A percentile compares a stretch with the other conserved stretches of the same genome.
phyloP scores from a whole-genome alignment of 1,140 invertebrate species.

The Luehdorfia chinensis region DNA sequence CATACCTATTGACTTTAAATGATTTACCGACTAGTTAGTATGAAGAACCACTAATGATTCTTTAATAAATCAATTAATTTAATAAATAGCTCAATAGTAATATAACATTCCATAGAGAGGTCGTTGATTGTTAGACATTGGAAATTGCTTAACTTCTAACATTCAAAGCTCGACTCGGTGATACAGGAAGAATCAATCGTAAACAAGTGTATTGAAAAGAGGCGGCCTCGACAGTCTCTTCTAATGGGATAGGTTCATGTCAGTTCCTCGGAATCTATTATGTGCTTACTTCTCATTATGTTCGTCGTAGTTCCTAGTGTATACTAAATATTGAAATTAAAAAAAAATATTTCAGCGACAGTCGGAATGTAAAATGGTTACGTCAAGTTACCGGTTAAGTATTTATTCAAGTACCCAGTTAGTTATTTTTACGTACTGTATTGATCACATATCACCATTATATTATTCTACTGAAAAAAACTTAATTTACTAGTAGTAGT shows the following conservation, averaged over 20 bases:
- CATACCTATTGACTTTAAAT: constrained; percentile 8
- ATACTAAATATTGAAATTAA: neutral
- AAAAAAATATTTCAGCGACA: neutral
- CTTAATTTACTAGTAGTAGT: too few relatives aligned
- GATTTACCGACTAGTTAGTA: constrained; percentile 7
- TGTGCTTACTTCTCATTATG: neutral
- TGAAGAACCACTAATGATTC: constrained; percentile 26
- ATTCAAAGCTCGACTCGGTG: constrained; percentile 29
- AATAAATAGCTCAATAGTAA: constrained; percentile 29
- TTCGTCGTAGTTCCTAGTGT: neutral
- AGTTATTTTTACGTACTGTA: too few relatives aligned
- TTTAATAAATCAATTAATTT: constrained; percentile 42
- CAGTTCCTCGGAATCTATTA: constrained; percentile 19
- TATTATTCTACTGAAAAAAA: too few relatives aligned
- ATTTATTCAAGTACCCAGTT: too few relatives aligned
- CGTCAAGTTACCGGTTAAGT: too few relatives aligned
- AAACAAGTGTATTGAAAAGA: constrained; percentile 33
- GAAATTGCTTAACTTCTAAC: constrained; percentile 31
- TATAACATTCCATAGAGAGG: constrained; percentile 35
- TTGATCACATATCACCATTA: too few relatives aligned
- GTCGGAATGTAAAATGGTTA: too few relatives aligned
- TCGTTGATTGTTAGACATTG: constrained; percentile 41
- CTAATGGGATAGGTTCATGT: constrained; percentile 31
- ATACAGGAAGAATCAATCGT: constrained; percentile 36
- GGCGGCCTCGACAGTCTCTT: constrained; percentile 28